Conservation (phyloP, 2,113 vertebrate species). For the Nycticorax nycticorax region DNA sequence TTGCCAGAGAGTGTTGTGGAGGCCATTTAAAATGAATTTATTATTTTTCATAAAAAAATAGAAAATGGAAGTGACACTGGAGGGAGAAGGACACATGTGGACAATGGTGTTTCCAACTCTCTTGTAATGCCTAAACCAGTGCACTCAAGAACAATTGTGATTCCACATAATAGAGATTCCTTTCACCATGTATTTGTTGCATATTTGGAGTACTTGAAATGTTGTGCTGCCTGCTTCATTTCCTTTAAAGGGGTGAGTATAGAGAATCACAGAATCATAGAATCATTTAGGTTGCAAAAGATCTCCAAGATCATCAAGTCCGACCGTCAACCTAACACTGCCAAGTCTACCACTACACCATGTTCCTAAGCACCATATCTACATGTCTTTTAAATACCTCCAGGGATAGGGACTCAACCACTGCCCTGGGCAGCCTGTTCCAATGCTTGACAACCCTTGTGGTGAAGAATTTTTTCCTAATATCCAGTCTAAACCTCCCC, state of each 20-base stretch:
- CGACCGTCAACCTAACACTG: too few relatives aligned
- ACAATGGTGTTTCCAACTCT: background rate
- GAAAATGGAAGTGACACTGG: background rate
- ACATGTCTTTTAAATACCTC: too few relatives aligned
- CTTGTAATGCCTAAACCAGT: background rate
- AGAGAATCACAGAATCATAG: too few relatives aligned
- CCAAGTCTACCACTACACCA: too few relatives aligned
- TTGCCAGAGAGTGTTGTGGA: background rate
- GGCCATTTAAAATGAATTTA: background rate
- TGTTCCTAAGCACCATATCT: too few relatives aligned
- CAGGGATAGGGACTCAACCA: too few relatives aligned
- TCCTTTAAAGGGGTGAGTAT: background rate
- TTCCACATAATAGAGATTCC: background rate
- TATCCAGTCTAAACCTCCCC: too few relatives aligned
- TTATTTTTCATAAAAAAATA: background rate
- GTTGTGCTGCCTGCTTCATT: rapidly evolving
- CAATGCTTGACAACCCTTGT: too few relatives aligned
- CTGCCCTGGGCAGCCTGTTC: too few relatives aligned
- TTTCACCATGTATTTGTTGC: background rate
- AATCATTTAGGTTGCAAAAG: too few relatives aligned
- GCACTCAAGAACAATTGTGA: background rate
- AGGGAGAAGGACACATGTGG: background rate
- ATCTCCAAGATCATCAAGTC: too few relatives aligned
- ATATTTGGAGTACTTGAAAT: background rate
- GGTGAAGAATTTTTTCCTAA: too few relatives aligned